Base-by-base conservation (phyloP, 1,140 invertebrate genomes). In the Charaxes varanes region DNA sequence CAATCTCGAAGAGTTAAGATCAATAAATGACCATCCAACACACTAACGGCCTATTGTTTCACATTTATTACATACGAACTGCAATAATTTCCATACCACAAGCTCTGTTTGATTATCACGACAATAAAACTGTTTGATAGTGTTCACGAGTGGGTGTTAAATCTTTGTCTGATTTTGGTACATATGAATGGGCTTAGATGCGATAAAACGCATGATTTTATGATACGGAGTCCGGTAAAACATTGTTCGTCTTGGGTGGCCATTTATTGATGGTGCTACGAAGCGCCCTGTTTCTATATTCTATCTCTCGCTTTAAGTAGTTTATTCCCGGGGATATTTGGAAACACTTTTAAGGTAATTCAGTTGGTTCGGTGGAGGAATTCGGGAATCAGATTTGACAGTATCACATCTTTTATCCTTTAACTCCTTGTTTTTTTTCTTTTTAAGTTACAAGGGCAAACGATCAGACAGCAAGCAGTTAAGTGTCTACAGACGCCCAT, bases 171-270 rank as follows among this genome's bases (percentile, higher is more conserved):
- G 49, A 61, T 69, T 59, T 47, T 54, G 32, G 46, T 66, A 55
- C 38, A 50, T 33, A 38, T 62, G 55, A 50, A 68, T 51, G 42
- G 40, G 34, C 57, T 50, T 41, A 46, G 42, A 57, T 30, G 53
- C 53, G 71, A 80, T 80, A 80, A 77, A 73, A 73, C 65, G 49
- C 48, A 38, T 69, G 76, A 80, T 80, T 80, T 80, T 80, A 77
- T 62, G 70, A 80, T 80, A 77, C 44, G 30, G 24, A 43, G 53
- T 60, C 63, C 57, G 57, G 52, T 63, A 58, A 65, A 68, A 69
- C 71, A 74, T 65, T 76, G 76, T 77, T 68, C 76, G 44, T 64
- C 72, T 69, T 80, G 76, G 72, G 76, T 80, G 76, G 76, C 48
- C 76, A 28, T 15, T n/a, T 28, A 30, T n/a, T n/a, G n/a, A n/a